A percentile compares a stretch with the other conserved stretches of the same genome.
These are phyloP conservation scores for Epinephelus cyanopodus DNA, from an alignment of 2,113 vertebrate genomes.

Conservation along the genomic window DNA sequence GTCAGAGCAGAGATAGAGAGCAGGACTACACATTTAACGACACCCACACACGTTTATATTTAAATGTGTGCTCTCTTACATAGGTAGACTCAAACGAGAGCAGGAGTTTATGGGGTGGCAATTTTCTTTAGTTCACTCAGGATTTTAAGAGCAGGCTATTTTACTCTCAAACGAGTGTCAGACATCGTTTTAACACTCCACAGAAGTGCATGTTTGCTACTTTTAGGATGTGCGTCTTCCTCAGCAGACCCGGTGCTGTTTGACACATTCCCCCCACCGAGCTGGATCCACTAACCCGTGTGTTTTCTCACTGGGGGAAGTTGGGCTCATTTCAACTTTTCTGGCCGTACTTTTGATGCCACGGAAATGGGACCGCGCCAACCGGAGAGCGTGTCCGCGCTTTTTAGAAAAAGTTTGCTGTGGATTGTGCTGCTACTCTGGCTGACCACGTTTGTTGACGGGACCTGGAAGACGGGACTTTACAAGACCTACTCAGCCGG, in stretches of 20 bases:
- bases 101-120: background rate
- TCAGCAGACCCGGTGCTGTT: constrained; percentile 47
- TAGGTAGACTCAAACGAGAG: constrained; percentile 26
- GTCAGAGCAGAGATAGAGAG: constrained; percentile 52
- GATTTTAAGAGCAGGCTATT: background rate
- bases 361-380: constrained; percentile 77
- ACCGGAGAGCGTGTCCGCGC: constrained; percentile 69
- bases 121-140: constrained; percentile 8
- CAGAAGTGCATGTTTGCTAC: constrained; percentile 16
- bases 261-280: constrained; percentile 56
- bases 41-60: constrained; percentile 21
- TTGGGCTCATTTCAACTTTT: constrained; percentile 56
- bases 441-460: constrained; percentile 70
- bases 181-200: background rate
- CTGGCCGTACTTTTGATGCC: constrained; percentile 54
- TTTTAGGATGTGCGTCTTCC: constrained; percentile 72
- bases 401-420: constrained; percentile 72
- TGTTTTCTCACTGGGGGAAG: constrained; percentile 19
- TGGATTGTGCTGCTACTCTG: constrained; percentile 76
- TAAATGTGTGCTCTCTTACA: constrained; percentile 33
- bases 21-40: constrained; percentile 34
- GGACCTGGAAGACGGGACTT: constrained; percentile 85
- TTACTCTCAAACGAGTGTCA: background rate
- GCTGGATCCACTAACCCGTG: constrained; percentile 29
- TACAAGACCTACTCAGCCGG: constrained; percentile 78